Evolutionary conservation across 2,888 invertebrate species (phyloP).

Genomic region (Conomelus anceps): DNA sequence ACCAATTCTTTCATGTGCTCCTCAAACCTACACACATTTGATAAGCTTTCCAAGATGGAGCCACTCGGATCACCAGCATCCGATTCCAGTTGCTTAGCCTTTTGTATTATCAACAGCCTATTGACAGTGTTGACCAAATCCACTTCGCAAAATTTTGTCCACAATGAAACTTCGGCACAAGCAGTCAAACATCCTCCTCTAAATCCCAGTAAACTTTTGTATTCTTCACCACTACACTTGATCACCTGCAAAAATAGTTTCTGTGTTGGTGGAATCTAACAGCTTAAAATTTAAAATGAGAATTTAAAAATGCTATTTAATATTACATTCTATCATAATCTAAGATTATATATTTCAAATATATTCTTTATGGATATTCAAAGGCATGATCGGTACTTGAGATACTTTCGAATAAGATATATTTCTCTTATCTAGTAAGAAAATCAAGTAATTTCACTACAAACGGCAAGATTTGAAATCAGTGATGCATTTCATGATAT

Average conservation of each 20-base stretch:
- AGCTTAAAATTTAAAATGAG: no score
- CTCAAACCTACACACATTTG: constrained; percentile 69
- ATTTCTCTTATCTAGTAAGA: no score
- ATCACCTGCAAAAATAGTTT: constrained; percentile 34
- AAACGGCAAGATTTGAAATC: no score
- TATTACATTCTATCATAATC: no score
- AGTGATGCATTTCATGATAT: no score
- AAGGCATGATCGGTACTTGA: no score
- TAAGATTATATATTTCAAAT: no score
- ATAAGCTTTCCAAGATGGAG: constrained; percentile 10
- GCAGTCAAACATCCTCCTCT: constrained; percentile 71
- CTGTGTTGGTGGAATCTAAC: no score
- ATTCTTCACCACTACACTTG: constrained; percentile 38
- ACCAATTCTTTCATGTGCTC: constrained; percentile 77
- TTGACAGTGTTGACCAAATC: constrained; percentile 43
- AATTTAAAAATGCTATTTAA: no score
- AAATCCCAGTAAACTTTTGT: constrained; percentile 63
- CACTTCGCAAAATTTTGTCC: constrained; percentile 88
- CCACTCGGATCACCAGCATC: constrained; percentile 49
- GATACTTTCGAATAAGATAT: no score
- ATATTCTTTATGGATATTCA: no score
- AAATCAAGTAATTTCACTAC: no score
- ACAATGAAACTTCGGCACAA: constrained; percentile 75
- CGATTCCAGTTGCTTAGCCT: not conserved
- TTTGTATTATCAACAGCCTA: constrained; percentile 31